These are phyloP conservation scores for Neomorphus geoffroyi DNA, from an alignment of 2,797 vertebrate species.

Conservation along the genomic window DNA sequence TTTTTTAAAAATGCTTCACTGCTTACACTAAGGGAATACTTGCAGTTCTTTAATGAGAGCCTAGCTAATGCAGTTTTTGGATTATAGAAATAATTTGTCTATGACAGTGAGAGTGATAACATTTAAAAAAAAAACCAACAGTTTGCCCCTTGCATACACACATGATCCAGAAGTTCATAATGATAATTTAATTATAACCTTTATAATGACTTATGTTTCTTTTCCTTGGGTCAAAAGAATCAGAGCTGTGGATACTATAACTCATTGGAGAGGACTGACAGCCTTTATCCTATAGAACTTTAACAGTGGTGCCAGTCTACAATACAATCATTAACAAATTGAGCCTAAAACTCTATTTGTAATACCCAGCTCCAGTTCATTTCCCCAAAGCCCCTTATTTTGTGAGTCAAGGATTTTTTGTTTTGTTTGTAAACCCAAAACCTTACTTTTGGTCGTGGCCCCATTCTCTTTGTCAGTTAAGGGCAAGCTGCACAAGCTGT, in stretches of 20 bases:
- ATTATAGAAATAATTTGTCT: not conserved
- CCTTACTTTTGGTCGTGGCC: not conserved
- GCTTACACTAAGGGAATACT: not conserved
- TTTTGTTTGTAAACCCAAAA: not conserved
- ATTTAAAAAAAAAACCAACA: not conserved
- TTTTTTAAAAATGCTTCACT: not conserved
- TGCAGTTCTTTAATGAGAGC: not conserved
- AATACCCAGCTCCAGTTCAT: not conserved
- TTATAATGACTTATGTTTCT: not conserved
- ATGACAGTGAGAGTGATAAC: not conserved
- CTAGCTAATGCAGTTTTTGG: not conserved
- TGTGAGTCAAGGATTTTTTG: not conserved
- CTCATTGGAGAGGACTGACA: not conserved
- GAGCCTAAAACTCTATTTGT: not conserved
- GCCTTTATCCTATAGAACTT: not conserved
- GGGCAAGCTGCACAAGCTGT: not conserved
- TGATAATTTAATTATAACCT: not conserved
- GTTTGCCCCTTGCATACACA: not conserved
- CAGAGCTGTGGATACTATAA: not conserved
- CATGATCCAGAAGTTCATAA: not conserved
- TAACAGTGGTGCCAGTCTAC: not conserved
- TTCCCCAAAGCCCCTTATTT: not conserved
- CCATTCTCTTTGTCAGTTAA: not conserved
- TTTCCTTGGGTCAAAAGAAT: not conserved
- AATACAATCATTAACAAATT: not conserved